Conservation (phyloP, 2,113 vertebrate species). For the Glaucidium brasilianum region DNA sequence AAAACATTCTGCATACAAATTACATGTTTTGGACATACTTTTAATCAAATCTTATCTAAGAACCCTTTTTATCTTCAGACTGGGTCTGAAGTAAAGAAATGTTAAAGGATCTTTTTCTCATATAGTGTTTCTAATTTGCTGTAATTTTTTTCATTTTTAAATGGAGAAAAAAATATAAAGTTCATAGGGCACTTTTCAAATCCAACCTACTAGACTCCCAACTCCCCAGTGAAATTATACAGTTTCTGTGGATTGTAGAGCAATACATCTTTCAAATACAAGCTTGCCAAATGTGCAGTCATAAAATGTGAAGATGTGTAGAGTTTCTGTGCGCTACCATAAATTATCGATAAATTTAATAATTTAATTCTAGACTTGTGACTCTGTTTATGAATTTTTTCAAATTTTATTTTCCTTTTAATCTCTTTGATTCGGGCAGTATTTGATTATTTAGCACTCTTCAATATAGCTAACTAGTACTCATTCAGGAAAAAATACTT, state of each 20-base stretch:
- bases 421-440: background rate
- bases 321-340: background rate
- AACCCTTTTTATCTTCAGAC: background rate
- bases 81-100: background rate
- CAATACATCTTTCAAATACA: background rate
- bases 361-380: background rate
- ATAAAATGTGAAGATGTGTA: background rate
- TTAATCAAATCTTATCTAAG: background rate
- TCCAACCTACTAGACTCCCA: background rate
- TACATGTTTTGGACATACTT: background rate
- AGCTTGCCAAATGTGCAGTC: background rate
- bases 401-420: background rate
- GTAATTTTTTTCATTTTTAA: background rate
- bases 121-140: background rate
- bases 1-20: background rate
- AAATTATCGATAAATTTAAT: background rate
- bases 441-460: background rate
- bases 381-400: background rate
- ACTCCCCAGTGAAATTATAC: background rate
- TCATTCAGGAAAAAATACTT: background rate
- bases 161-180: background rate
- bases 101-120: background rate
- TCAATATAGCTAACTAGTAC: background rate
- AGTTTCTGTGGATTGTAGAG: background rate
- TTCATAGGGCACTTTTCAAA: background rate